Base-by-base conservation (phyloP, 2,797 vertebrate genomes). In the Allobates femoralis region DNA sequence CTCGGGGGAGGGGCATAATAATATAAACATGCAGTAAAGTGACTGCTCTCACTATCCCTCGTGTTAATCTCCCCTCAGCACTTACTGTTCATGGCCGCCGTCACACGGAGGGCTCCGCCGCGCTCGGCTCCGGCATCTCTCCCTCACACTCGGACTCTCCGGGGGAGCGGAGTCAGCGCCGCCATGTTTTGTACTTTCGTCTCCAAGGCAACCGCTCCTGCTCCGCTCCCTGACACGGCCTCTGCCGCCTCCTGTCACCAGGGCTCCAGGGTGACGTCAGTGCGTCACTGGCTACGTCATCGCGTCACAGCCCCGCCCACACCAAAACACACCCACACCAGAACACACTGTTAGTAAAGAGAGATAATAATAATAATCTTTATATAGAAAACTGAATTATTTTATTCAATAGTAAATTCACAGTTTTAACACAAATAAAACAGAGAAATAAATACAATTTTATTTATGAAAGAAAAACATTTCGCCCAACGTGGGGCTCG, bases 131-230 rank as follows among this genome's bases (percentile, higher is more conserved):
- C 46, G 83, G n/a, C 62, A 85, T 79, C 41, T 21, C 83, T 66
- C 58, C 73, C 73, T 50, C 58, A 34, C 15, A 30, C 64, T 7
- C 16, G 18, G 30, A 69, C 60, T 21, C 21, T 56, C 32, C 34
- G n/a, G 34, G 53, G 50, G 41, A 0, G 1, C 7, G 71, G 64
- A 30, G 56, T 79, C 87, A 81, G n/a, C 12, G 15, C 58, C 91
- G 93, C 94, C 95, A 94, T 96, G 93, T 94, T 46, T 46, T 96
- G 94, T 90, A 15, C 90, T 64, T 60, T 86, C 88, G 96, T 98
- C 92, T 91, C 97, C 97, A 89, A 94, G 95, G 96, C 94, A 97
- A 98, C 98, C 92, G 50, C 62, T 12, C 67, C 67, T 28, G 73
- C 74, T 76, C 67, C 32, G 30, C 83, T 75, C 76, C 86, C 82